phyloP scores from a whole-genome alignment of 2,888 invertebrate genomes.

The Actias luna region DNA sequence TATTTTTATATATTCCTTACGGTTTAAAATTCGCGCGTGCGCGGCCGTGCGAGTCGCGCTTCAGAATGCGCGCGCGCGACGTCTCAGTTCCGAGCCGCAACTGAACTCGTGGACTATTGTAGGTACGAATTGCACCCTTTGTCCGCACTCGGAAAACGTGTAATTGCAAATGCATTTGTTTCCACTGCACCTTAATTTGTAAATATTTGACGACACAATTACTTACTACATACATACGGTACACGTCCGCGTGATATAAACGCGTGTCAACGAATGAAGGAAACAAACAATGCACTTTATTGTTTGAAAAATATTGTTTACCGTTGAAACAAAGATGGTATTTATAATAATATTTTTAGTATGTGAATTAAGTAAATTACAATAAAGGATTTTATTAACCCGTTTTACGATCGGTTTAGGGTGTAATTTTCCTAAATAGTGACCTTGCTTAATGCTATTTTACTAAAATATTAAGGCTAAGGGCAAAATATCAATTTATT shows the following conservation, averaged over 20 bases:
- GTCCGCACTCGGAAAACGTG: conserved; percentile 43
- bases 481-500: conserved; percentile 4
- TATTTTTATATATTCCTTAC: conserved; percentile 14
- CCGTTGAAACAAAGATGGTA: conserved; percentile 23
- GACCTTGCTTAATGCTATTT: background rate
- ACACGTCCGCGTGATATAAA: conserved; percentile 30
- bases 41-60: conserved; percentile 46
- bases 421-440: background rate
- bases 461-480: background rate
- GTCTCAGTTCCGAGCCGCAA: conserved; percentile 24
- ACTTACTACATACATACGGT: background rate
- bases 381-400: background rate
- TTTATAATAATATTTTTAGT: conserved; percentile 3
- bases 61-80: conserved; percentile 58
- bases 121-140: conserved; percentile 57
- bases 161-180: conserved; percentile 50
- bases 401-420: background rate
- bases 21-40: conserved; percentile 46
- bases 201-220: conserved; percentile 27
- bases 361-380: background rate
- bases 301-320: conserved; percentile 20
- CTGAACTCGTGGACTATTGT: conserved; percentile 31
- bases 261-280: conserved; percentile 26
- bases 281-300: conserved; percentile 44
- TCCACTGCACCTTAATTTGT: conserved; percentile 46